Conservation (phyloP, 2,113 vertebrate species). For the Heloderma charlesbogerti region DNA sequence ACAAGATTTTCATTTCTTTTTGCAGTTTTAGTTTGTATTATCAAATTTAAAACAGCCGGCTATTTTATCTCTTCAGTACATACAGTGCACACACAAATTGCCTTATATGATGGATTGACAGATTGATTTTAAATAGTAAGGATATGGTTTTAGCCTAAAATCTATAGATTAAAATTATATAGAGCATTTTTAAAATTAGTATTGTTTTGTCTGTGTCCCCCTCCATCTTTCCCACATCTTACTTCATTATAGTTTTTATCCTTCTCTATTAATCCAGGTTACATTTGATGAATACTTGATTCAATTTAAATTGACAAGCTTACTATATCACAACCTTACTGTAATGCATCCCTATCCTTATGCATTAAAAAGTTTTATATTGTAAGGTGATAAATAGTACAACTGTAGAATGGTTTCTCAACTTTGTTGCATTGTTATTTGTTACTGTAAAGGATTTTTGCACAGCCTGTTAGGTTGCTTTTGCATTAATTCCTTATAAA, state of each 20-base stretch:
- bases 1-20: constrained; percentile 19
- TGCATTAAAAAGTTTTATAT: constrained; percentile 17
- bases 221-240: neutral
- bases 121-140: constrained; percentile 13
- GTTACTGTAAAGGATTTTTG: constrained; percentile 48
- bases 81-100: neutral
- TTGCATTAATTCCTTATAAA: constrained; percentile 64
- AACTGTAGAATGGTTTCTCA: constrained; percentile 26
- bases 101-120: fast-evolving
- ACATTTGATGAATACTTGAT: constrained; percentile 28
- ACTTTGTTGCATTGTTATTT: constrained; percentile 50
- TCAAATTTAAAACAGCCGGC: neutral
- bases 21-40: constrained; percentile 38
- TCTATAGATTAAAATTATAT: neutral
- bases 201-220: constrained; percentile 41
- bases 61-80: constrained; percentile 33
- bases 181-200: constrained; percentile 21
- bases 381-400: constrained; percentile 38
- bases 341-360: constrained; percentile 31
- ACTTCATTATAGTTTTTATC: neutral
- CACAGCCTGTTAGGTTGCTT: constrained; percentile 55
- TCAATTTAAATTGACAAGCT: constrained; percentile 21
- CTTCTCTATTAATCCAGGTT: neutral
- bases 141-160: constrained; percentile 40
- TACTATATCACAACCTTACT: constrained; percentile 3